Base-by-base conservation (phyloP, 2,888 invertebrate genomes). In the Cataglyphis altisquamis region DNA sequence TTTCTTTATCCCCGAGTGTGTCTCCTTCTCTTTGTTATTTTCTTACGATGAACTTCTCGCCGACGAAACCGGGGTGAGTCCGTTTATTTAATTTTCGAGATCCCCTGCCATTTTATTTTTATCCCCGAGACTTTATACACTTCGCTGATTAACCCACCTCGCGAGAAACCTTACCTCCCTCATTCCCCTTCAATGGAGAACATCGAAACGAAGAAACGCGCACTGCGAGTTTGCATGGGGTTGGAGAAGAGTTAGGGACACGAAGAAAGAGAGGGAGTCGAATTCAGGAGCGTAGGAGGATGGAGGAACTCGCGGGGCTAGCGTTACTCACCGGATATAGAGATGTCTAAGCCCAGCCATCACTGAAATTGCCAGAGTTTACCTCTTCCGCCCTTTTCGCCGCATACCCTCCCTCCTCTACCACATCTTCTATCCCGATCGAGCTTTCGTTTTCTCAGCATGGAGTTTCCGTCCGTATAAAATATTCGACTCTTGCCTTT, bases 281-380 rank as follows among this genome's bases (percentile, higher is more conserved):
- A 89, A 90, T 88, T 89, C 87, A 89, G 84, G 86, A 90, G 87
- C 60, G 78, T 86, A 84, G 81, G 83, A 78, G 84, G 21, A 88
- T 90, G 85, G 90, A 84, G 89, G 81, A 86, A 87, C 86, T 85
- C 84, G 88, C 87, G 87, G 84, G 87, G 86, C 87, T 90, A 88
- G 88, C 92, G 91, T 92, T 93, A 90, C 91, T 90, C 89, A 89
- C 89, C 86, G 90, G 86, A 91, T 91, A 92, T 91, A 91, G 91
- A 91, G 90, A 92, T 90, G 88, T 93, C 90, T 93, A 92, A 94
- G 92, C 92, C 91, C 91, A 90, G 92, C 93, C 92, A 94, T 94
- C 94, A 93, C 92, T 91, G 91, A 93, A 94, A 94, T 94, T 94
- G 93, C 92, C 91, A 89, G 91, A 92, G 90, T 91, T 92, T 91